These are phyloP conservation scores for Labroides dimidiatus DNA, from an alignment of 2,797 vertebrate genomes.

Conservation along the genomic window DNA sequence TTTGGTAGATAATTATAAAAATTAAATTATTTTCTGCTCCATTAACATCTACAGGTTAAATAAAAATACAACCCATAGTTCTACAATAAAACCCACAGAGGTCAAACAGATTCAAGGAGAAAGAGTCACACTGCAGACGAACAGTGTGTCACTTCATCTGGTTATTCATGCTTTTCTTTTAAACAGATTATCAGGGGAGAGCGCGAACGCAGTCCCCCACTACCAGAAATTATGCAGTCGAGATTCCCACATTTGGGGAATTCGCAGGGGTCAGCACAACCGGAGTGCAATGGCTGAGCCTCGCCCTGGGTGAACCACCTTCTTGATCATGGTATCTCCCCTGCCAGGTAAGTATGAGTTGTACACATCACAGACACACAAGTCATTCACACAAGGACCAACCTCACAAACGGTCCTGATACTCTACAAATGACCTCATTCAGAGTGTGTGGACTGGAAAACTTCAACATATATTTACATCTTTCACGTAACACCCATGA, in stretches of 20 bases:
- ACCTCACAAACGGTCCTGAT: too few relatives aligned
- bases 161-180: too few relatives aligned
- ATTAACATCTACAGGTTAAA: too few relatives aligned
- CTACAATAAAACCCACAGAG: too few relatives aligned
- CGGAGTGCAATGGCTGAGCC: constrained; percentile 18
- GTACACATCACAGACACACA: accelerated
- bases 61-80: too few relatives aligned
- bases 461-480: too few relatives aligned
- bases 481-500: neutral
- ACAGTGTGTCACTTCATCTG: too few relatives aligned
- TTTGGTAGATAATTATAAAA: too few relatives aligned
- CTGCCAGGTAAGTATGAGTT: constrained; percentile 40
- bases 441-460: neutral
- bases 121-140: too few relatives aligned
- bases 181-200: too few relatives aligned
- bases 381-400: neutral
- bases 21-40: too few relatives aligned
- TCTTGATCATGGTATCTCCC: constrained; percentile 35
- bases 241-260: constrained; percentile 29
- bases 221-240: constrained; percentile 29
- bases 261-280: constrained; percentile 22
- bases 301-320: constrained; percentile 26
- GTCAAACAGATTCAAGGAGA: too few relatives aligned
- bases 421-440: neutral
- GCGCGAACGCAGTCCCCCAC: constrained; percentile 23